Evolutionary conservation across 2,113 vertebrate species (phyloP), one percentile per base, ranked within the genome.

Genomic region (Corythornis madagascariensis): DNA sequence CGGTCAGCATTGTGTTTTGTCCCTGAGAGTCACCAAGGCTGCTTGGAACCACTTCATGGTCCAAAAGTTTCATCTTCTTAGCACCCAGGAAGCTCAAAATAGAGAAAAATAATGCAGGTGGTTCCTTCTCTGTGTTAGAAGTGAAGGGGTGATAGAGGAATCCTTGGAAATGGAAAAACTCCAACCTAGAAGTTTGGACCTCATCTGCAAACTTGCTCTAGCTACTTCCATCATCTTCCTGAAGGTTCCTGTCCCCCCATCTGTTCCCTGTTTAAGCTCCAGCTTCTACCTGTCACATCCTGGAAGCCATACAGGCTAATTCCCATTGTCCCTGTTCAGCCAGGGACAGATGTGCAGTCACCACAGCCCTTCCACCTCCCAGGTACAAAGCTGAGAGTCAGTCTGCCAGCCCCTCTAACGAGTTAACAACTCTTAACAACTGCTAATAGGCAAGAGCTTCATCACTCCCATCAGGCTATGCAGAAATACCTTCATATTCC

Each of bases 221-320:
- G 25, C 43, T 57, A 14, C 24, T 26, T 57, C 3, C 16, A 13
- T 35, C 15, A 2, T 45, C 59, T 52, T 59, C 59, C 52, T 43
- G 40, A 61, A 55, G 28, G 18, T 15, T 48, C 4, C 28, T 55
- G 19, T 33, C 63, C 9, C 52, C 11, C 20, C 48, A 5, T 63
- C 29, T 63, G 28, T 56, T 63, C 9, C 19, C 20, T 35, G 3
- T 55, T 69, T 61, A 29, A 59, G n/a, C 28, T 47, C 79, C 38
- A 33, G 4, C 28, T 53, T 60, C 19, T 67, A 35, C 24, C 8
- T 55, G 3, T 59, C 33, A 13, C 1, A 0, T 73, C 10, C 10
- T 66, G 40, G 14, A 55, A 67, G 16, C 29, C 40, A 7, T 38
- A 38, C 38, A 38, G 10, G 38, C 38, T 38, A 10, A 38, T 38